These are phyloP conservation scores for Hypena proboscidalis DNA, from an alignment of 2,888 invertebrate genomes.

Conservation along the genomic window DNA sequence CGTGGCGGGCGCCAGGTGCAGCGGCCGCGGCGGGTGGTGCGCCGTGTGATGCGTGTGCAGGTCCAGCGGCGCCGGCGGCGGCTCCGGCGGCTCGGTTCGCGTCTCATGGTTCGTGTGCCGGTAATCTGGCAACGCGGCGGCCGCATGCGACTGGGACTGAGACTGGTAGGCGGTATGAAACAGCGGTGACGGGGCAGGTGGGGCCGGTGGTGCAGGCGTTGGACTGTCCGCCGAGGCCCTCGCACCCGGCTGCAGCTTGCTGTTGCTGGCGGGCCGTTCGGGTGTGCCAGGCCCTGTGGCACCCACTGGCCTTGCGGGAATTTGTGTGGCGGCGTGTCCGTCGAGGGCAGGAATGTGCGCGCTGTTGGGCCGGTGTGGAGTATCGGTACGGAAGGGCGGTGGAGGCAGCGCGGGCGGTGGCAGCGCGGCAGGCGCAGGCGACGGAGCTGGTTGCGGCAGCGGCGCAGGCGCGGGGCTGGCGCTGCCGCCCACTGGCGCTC, in stretches of 20 bases:
- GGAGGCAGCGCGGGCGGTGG: conserved; percentile 88
- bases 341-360: conserved; percentile 79
- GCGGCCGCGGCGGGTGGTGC: conserved; percentile 61
- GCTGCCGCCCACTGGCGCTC: conserved; percentile 86
- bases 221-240: conserved; percentile 79
- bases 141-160: conserved; percentile 71
- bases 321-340: conserved; percentile 75
- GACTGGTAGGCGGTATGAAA: conserved; percentile 77
- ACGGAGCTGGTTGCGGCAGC: conserved; percentile 88
- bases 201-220: conserved; percentile 77
- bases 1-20: conserved; percentile 37
- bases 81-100: conserved; percentile 71
- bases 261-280: conserved; percentile 76
- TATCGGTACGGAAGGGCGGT: conserved; percentile 85
- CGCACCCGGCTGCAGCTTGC: conserved; percentile 77
- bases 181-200: conserved; percentile 73
- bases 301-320: conserved; percentile 74
- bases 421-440: conserved; percentile 89
- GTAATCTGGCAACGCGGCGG: conserved; percentile 78
- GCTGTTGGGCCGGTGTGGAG: conserved; percentile 70
- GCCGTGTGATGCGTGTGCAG: conserved; percentile 70
- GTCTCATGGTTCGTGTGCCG: conserved; percentile 85
- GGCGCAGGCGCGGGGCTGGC: conserved; percentile 88
- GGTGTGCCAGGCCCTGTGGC: conserved; percentile 76
- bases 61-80: conserved; percentile 69